Base-by-base conservation (phyloP, 2,888 invertebrate genomes). In the Uropetala carovei region DNA sequence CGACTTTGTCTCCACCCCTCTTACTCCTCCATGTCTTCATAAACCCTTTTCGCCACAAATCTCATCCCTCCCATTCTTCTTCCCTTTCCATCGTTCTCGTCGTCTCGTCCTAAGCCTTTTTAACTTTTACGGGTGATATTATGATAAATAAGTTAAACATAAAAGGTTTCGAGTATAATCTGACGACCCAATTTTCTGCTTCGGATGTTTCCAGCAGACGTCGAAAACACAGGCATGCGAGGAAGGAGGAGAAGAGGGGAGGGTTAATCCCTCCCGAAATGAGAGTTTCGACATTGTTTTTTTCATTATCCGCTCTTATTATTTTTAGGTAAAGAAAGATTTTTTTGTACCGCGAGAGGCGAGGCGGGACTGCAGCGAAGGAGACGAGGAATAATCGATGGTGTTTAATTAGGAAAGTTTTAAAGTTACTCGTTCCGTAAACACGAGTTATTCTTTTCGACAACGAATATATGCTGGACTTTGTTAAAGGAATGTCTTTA, bases 131-230 rank as follows among this genome's bases (percentile, higher is more conserved):
- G 22, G 11, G 75, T 75, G 22, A 75, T 75, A 75, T 75, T 75
- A 22, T 75, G 75, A 75, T 75, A 75, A 75, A 75, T 75, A 75
- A 75, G 22, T 75, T 75, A 75, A 18, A 75, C 75, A 75, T 27
- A 27, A 27, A 75, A 18, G 5, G 13, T 27, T 27, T 27, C 68
- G 22, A 22, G 18, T n/a, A 68, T n/a, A 75, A 75, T 27, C 22
- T 27, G 75, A 75, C 75, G 75, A 27, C 75, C 75, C 27, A 75
- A 75, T 75, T 75, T 68, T 75, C 75, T 75, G 68, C 68, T n/a
- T n/a, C n/a, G 68, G 68, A 68, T 68, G 68, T 68, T 68, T 68
- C n/a, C 68, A 68, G 68, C 18, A 68, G 68, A 68, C 68, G 10
- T 22, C n/a, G 68, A n/a, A 18, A n/a, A 68, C 16, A 68, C 68